phyloP scores from a whole-genome alignment of 2,888 invertebrate genomes.

The Cyclophora albipunctata region DNA sequence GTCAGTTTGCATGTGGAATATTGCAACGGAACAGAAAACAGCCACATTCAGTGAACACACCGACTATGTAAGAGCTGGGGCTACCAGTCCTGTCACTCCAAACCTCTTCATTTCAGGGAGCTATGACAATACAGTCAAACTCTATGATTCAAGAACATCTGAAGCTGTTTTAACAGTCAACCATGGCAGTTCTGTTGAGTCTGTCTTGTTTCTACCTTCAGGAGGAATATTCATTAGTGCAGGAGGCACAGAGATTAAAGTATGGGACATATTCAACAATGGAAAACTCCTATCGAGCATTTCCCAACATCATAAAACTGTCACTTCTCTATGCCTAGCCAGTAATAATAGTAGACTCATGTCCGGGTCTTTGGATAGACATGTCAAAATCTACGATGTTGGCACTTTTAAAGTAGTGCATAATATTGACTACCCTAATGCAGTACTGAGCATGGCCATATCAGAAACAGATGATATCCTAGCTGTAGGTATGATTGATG shows the following conservation, averaged over 20 bases:
- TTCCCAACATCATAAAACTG: slow-evolving; percentile 95
- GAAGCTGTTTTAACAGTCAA: slow-evolving; percentile 83
- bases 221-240: slow-evolving; percentile 94
- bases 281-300: slow-evolving; percentile 89
- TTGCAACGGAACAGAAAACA: slow-evolving; percentile 85
- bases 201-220: slow-evolving; percentile 88
- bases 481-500: slow-evolving; percentile 94
- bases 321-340: slow-evolving; percentile 89
- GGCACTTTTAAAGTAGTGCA: slow-evolving; percentile 90
- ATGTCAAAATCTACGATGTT: slow-evolving; percentile 94
- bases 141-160: slow-evolving; percentile 89
- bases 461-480: slow-evolving; percentile 86
- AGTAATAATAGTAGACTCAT: slow-evolving; percentile 87
- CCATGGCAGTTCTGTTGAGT: slow-evolving; percentile 94
- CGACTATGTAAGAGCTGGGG: slow-evolving; percentile 91
- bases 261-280: slow-evolving; percentile 95
- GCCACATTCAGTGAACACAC: slow-evolving; percentile 79
- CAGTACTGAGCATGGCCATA: slow-evolving; percentile 89
- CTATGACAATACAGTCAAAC: slow-evolving; percentile 90
- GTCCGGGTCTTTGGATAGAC: slow-evolving; percentile 93
- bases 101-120: slow-evolving; percentile 89
- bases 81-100: slow-evolving; percentile 83
- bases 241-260: slow-evolving; percentile 91
- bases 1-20: slow-evolving; percentile 91
- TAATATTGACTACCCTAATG: slow-evolving; percentile 92